Base-by-base conservation (phyloP, 2,797 vertebrate genomes). In the Ctenopoma multispine region DNA sequence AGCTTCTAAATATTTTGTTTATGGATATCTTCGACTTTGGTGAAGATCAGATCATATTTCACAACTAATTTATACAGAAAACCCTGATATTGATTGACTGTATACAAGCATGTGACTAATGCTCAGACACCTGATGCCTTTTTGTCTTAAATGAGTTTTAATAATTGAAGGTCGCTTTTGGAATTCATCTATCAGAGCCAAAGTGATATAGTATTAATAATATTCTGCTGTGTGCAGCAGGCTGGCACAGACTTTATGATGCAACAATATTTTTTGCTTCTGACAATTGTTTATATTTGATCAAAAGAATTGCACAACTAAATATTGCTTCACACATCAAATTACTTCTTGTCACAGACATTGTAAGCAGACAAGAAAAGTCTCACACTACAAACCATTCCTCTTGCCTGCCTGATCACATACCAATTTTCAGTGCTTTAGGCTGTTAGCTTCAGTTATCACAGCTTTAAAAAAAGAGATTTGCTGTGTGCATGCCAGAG, bases 381-480 rank as follows among this genome's bases (percentile, higher is more conserved):
- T 54, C 34, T 66, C 46, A 56, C 20, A 59, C 23, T 20, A 46
- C 21, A 20, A 62, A 27, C 17, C 38, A 6, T 9, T 53, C 44
- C n/a, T 36, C 31, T 43, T 18, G 5, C 20, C 46, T 38, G 29
- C 15, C 29, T 41, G 61, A 58, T 67, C 47, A 63, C 49, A 40
- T 71, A 44, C 68, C 54, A 21, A 47, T 15, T 12, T 5, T 44
- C 23, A 57, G 9, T 44, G n/a, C 4, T 74, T 21, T n/a, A 38
- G 60, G 20, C 38, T 68, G 15, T 53, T 73, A 38, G 47, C 38
- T 36, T 63, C n/a, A 23, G 49, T 61, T 21, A n/a, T 78, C 60
- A 85, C 63, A 53, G 61, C 70, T 83, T 68, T 65, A 55, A 85
- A 63, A 85, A 63, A 77, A 79, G 77, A 29, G 59, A 85, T 83